Evolutionary conservation across 2,888 invertebrate species (phyloP), one percentile per base, ranked within the genome.

Genomic region (Macaria liturata): DNA sequence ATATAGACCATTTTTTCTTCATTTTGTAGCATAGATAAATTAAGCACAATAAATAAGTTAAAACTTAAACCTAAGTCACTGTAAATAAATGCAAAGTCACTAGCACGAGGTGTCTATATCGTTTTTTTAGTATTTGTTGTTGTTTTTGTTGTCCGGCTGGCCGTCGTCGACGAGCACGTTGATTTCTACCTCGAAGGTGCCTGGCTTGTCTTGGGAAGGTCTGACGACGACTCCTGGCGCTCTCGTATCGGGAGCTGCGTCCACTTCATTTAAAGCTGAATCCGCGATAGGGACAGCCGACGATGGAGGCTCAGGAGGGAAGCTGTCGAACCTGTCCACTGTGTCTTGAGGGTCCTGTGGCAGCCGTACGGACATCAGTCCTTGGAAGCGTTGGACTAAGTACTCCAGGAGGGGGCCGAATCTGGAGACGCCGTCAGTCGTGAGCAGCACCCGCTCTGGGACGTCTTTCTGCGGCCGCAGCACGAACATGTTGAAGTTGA

Each of bases 391-490:
- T 75, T 95, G 95, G 4, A 95, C 93, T 44, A 96, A 78, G 67
- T 93, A 93, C 74, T 96, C 95, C 63, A 96, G 78, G 49, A 95
- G 81, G 0, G 95, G 94, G 4, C 95, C 95, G 75, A 96, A 94
- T 73, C 94, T 89, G 1, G 93, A 93, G 1, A 91, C 75, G 0
- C 88, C 89, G 40, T 89, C 86, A 0, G 88, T 87, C 0, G 87
- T 75, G 9, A 84, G 64, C 7, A 87, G 69, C 37, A 88, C 77
- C 9, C 87, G 80, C 51, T 87, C 84, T 0, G 84, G 74, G 0
- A 78, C 72, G 49, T 82, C 85, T 45, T 83, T 74, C n/a, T 77
- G 75, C 1, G 87, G 88, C 32, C 81, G 76, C n/a, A 90, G 77
- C 49, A 89, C 73, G 71, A 89, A 90, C 89, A 90, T 89, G 71